Percentiles rank a stretch among this genome's conserved stretches.
Conservation (phyloP, 1,140 invertebrate species). For the Zaprionus camerounensis region DNA sequence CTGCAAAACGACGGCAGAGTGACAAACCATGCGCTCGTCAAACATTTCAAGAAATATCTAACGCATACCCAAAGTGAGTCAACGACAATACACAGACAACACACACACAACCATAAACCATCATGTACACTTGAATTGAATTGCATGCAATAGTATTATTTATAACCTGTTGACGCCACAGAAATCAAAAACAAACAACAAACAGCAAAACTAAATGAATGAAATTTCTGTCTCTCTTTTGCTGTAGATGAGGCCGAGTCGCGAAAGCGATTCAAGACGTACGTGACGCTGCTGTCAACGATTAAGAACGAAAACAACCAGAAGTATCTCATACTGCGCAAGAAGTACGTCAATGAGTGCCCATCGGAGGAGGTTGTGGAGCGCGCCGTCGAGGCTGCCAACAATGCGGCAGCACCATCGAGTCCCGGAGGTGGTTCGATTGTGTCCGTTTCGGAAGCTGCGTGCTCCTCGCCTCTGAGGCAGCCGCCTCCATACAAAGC, state of each 20-base stretch:
- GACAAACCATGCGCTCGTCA: constrained; percentile 94
- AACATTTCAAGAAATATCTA: constrained; percentile 93
- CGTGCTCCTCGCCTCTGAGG: constrained; percentile 61
- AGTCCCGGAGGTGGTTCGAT: constrained; percentile 67
- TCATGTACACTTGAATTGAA: background rate
- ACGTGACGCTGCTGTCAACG: constrained; percentile 94
- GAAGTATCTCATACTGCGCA: constrained; percentile 93
- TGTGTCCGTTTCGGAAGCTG: constrained; percentile 61
- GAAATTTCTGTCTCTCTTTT: constrained; percentile 12
- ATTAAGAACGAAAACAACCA: constrained; percentile 93
- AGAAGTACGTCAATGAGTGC: constrained; percentile 87
- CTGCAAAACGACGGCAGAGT: constrained; percentile 92
- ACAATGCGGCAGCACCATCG: constrained; percentile 63
- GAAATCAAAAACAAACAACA: background rate
- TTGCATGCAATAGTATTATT: constrained; percentile 3
- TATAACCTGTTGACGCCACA: constrained; percentile 60
- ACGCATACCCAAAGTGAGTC: constrained; percentile 86
- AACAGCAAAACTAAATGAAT: background rate
- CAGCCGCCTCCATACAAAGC: constrained; percentile 89
- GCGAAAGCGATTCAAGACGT: constrained; percentile 94
- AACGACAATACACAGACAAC: constrained; percentile 16
- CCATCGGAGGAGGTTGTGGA: constrained; percentile 84
- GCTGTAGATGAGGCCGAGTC: constrained; percentile 89
- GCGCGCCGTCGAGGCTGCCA: constrained; percentile 72
- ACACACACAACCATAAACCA: background rate